Conservation (phyloP, 2,888 invertebrate genomes). For the Eupithecia subfuscata region DNA sequence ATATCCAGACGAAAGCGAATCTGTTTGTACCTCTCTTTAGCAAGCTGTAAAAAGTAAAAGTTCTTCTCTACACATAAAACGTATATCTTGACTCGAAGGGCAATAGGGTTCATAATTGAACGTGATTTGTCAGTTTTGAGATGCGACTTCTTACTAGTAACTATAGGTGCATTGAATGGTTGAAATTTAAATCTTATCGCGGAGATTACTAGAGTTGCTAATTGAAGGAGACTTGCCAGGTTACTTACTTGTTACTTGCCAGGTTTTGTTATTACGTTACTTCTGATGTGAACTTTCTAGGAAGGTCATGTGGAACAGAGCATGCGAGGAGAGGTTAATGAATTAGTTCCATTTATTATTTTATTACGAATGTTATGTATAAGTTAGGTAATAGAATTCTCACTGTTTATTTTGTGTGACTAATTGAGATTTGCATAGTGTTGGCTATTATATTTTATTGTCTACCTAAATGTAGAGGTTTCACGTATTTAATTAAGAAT, state of each 20-base stretch:
- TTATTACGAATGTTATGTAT: conserved; percentile 11
- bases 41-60: conserved; percentile 63
- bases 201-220: conserved; percentile 24
- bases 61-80: conserved; percentile 36
- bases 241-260: conserved; percentile 8
- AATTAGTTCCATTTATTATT: conserved; percentile 15
- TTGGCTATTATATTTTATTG: conserved; percentile 2
- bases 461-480: neutral
- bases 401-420: conserved; percentile 8
- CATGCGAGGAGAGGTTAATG: conserved; percentile 38
- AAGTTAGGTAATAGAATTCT: conserved; percentile 13
- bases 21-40: conserved; percentile 55
- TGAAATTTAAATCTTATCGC: conserved; percentile 2
- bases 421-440: neutral
- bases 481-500: neutral
- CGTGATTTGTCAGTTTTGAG: too few relatives aligned
- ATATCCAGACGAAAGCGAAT: conserved; percentile 65
- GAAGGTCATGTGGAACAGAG: conserved; percentile 65
- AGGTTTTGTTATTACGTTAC: conserved; percentile 56
- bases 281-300: conserved; percentile 67
- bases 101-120: conserved; percentile 49
- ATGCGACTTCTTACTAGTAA: neutral
- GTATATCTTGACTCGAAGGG: conserved; percentile 32
- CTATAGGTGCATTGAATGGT: neutral
- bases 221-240: conserved; percentile 40